Evolutionary conservation across 2,888 invertebrate species (phyloP).

Genomic region (Spodoptera exigua): DNA sequence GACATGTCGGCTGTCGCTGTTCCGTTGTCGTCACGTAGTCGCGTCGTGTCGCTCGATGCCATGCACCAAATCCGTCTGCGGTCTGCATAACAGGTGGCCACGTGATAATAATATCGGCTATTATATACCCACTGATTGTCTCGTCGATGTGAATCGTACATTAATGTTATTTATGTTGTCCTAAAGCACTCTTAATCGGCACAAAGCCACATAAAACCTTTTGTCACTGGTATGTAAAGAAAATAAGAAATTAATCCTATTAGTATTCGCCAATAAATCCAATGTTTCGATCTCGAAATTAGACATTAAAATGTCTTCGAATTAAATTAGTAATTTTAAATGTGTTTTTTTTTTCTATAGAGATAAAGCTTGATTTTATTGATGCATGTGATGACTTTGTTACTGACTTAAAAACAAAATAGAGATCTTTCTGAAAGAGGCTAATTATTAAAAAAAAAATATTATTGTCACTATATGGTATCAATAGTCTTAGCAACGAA

Average conservation of each 20-base stretch:
- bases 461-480: too few species aligned
- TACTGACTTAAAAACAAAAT: too few species aligned
- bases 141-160: conserved; percentile 11
- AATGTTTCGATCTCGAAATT: conserved; percentile 22
- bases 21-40: conserved; percentile 47
- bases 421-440: too few species aligned
- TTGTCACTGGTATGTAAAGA: conserved; percentile 30
- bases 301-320: conserved; percentile 20
- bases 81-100: conserved; percentile 53
- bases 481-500: too few species aligned
- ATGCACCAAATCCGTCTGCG: conserved; percentile 47
- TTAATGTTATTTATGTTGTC: conserved; percentile 12
- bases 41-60: conserved; percentile 32
- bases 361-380: too few species aligned
- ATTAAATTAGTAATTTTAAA: conserved; percentile 15
- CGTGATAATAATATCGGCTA: conserved; percentile 33
- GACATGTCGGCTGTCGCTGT: conserved; percentile 53
- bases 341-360: background rate
- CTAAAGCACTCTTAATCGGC: conserved; percentile 36
- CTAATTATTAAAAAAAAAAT: too few species aligned
- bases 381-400: too few species aligned
- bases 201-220: conserved; percentile 29
- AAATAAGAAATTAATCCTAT: conserved; percentile 34
- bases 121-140: conserved; percentile 33
- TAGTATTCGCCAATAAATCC: conserved; percentile 41